Evolutionary conservation across 2,888 invertebrate genomes (phyloP), one percentile per base, ranked within the genome.

Genomic region (Epiblema foenella): DNA sequence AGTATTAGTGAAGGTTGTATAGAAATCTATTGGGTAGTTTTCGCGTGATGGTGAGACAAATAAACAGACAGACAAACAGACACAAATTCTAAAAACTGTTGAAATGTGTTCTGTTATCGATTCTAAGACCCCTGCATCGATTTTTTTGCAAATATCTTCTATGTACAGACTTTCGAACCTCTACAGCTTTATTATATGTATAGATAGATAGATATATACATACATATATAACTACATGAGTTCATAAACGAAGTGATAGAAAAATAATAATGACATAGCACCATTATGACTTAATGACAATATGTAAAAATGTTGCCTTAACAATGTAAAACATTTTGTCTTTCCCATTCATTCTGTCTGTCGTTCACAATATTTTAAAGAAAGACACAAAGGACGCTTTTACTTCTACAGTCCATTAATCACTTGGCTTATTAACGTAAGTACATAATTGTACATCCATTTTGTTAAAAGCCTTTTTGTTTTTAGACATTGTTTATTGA

Each of bases 391-490:
- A 42, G 49, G 24, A 37, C 17, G 29, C 52, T 51, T 51, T 51
- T 39, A 11, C 37, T 39, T 42, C 33, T 56, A 7, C 8, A 17
- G 1, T 42, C 29, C 68, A 68, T 69, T 52, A 58, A 69, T 69
- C 69, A 69, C 64, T 18, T 1, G 18, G 11, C 24, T 69, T 64
- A 69, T 64, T 69, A 57, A 37, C 29, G 64, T 57, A 37, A 64
- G n/a, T n/a, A n/a, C n/a, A 69, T 69, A 64, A 69, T 69, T 69
- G 58, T 51, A 12, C 57, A 58, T 58, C 42, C 51, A 69, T 69
- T 69, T 64, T 64, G 64, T 64, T 64, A 58, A 69, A 64, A 69
- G 69, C 58, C 42, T 24, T 64, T 64, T 57, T 24, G 57, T 46
- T 46, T 62, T 69, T 39, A 51, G 37, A 42, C 42, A 52, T 52